Percentiles rank a stretch among this genome's conserved stretches.
phyloP scores from a whole-genome alignment of 2,888 invertebrate species.

The Rhamphomyia laevipes region DNA sequence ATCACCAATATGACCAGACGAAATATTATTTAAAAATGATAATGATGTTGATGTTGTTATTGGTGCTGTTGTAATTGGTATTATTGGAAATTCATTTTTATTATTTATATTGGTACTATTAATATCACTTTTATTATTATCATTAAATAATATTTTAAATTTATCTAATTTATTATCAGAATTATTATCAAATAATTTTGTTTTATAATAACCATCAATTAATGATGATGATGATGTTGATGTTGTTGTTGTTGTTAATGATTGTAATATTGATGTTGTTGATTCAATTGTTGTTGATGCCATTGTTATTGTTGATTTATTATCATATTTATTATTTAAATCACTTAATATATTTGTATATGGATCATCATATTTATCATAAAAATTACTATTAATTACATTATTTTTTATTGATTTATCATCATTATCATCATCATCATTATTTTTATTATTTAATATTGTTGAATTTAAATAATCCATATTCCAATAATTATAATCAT shows the following conservation, averaged over 20 bases:
- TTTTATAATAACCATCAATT: neutral
- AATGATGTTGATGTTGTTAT: neutral
- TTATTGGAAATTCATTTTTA: neutral
- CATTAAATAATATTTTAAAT: neutral
- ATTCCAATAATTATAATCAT: neutral
- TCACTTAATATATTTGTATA: neutral
- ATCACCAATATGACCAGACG: neutral
- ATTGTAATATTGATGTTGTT: conserved; percentile 1
- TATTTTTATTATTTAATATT: neutral
- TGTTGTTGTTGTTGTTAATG: neutral
- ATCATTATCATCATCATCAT: neutral
- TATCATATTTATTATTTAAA: neutral
- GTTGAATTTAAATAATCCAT: conserved; percentile 1
- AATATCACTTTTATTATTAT: neutral
- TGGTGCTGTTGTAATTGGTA: neutral
- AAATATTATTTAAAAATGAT: conserved; percentile 5
- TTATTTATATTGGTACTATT: neutral
- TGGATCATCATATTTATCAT: conserved; percentile 1
- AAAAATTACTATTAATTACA: neutral
- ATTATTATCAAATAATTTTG: neutral
- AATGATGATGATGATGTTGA: neutral
- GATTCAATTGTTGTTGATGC: conserved; percentile 3
- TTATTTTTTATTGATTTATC: neutral
- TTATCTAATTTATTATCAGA: too few relatives aligned
- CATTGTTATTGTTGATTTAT: conserved; percentile 6